Conservation (phyloP, 1,140 invertebrate species). For the Drosophila watanabei region DNA sequence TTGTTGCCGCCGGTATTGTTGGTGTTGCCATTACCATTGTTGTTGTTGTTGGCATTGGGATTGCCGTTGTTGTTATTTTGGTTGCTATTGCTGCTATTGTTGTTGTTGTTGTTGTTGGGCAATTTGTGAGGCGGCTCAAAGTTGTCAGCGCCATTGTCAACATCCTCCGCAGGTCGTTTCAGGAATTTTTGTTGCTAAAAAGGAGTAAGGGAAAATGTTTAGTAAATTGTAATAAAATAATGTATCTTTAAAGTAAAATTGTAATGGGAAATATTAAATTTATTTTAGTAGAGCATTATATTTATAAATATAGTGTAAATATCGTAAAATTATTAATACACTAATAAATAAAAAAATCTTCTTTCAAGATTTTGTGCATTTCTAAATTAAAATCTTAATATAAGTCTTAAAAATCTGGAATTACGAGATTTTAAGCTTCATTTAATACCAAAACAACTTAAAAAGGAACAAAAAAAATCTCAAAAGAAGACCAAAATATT, state of each 20-base stretch:
- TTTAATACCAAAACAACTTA: no score
- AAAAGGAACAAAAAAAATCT: no score
- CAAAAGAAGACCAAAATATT: no score
- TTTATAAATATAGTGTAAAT: no score
- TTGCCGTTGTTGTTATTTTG: conserved; percentile 68
- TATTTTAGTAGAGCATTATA: not conserved
- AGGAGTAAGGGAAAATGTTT: not conserved
- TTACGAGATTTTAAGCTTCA: no score
- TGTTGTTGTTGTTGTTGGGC: conserved; percentile 86
- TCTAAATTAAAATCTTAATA: no score
- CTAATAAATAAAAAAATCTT: no score
- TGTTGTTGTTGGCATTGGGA: conserved; percentile 86
- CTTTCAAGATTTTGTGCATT: no score
- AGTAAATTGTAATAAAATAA: not conserved
- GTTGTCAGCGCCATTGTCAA: conserved; percentile 88
- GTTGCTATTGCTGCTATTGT: conserved; percentile 85
- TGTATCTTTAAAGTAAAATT: not conserved
- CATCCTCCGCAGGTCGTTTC: conserved; percentile 91
- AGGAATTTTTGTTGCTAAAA: conserved; percentile 94
- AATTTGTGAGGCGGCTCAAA: conserved; percentile 92
- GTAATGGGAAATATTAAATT: not conserved
- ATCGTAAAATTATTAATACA: no score
- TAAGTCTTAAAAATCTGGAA: no score
- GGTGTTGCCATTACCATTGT: conserved; percentile 87
- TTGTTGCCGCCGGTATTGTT: conserved; percentile 34